A percentile compares a stretch with the other conserved stretches of the same genome.
Evolutionary conservation across 2,113 vertebrate species (phyloP).

Genomic region (Mastomys coucha): DNA sequence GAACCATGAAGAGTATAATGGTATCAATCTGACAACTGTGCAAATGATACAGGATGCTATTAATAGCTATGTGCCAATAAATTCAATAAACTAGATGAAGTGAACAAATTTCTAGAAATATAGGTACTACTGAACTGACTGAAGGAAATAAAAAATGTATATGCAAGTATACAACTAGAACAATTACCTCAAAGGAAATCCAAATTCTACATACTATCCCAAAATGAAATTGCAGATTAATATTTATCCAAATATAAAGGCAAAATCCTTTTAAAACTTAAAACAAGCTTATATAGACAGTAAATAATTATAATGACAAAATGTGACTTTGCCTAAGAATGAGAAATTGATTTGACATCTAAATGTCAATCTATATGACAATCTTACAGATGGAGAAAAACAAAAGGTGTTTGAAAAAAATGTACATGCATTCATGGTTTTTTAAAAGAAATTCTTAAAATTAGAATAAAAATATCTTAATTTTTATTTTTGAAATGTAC

Average conservation of each 20-base stretch:
- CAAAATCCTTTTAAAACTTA: not conserved
- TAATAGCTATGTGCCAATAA: not conserved
- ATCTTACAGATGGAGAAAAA: not conserved
- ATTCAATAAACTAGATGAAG: not conserved
- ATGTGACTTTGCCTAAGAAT: not conserved
- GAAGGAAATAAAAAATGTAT: not conserved
- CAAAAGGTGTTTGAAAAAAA: not conserved
- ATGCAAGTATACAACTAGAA: not conserved
- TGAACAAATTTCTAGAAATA: not conserved
- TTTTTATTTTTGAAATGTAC: not conserved
- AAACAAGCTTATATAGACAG: not conserved
- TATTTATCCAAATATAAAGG: not conserved
- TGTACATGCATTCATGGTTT: not conserved
- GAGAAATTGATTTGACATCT: not conserved
- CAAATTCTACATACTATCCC: not conserved
- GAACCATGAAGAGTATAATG: not conserved
- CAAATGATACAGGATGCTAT: not conserved
- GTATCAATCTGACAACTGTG: not conserved
- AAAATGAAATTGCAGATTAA: constrained; percentile 18
- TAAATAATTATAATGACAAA: not conserved
- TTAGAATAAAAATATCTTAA: not conserved
- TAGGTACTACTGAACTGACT: not conserved
- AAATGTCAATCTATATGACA: not conserved
- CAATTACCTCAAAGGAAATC: not conserved
- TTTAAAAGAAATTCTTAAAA: not conserved